Conservation (phyloP, 2,888 invertebrate species). For the Cinara cedri region DNA sequence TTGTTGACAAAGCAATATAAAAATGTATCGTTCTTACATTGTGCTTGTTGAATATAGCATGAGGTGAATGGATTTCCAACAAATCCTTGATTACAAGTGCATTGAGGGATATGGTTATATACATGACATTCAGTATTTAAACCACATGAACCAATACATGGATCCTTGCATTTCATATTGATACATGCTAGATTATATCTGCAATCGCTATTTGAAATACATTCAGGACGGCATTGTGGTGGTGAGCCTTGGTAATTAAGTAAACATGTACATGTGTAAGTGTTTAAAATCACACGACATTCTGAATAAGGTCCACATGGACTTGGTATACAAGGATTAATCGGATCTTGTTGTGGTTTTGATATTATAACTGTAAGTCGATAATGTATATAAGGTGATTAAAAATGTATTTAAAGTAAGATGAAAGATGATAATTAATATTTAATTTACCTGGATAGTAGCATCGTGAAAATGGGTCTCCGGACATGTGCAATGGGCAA, state of each 20-base stretch:
- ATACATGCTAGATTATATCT: conserved; percentile 70
- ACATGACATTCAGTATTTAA: conserved; percentile 74
- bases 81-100: conserved; percentile 70
- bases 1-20: conserved; percentile 14
- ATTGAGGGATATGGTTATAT: conserved; percentile 74
- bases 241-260: conserved; percentile 73
- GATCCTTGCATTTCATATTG: conserved; percentile 74
- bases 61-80: conserved; percentile 65
- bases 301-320: conserved; percentile 79
- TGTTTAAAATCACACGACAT: conserved; percentile 71
- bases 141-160: conserved; percentile 76
- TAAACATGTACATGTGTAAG: conserved; percentile 76
- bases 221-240: conserved; percentile 73
- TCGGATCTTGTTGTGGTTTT: conserved; percentile 58
- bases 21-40: conserved; percentile 18
- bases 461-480: conserved; percentile 65
- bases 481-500: conserved; percentile 68
- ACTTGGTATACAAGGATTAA: conserved; percentile 72
- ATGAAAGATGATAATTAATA: background rate
- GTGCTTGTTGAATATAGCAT: conserved; percentile 63
- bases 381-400: background rate
- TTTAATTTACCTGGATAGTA: conserved; percentile 64
- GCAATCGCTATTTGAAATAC: conserved; percentile 72
- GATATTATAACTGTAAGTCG: conserved; percentile 21
- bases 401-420: background rate